Conservation (phyloP, 2,797 vertebrate species). For the Notoglanidium macrostoma region DNA sequence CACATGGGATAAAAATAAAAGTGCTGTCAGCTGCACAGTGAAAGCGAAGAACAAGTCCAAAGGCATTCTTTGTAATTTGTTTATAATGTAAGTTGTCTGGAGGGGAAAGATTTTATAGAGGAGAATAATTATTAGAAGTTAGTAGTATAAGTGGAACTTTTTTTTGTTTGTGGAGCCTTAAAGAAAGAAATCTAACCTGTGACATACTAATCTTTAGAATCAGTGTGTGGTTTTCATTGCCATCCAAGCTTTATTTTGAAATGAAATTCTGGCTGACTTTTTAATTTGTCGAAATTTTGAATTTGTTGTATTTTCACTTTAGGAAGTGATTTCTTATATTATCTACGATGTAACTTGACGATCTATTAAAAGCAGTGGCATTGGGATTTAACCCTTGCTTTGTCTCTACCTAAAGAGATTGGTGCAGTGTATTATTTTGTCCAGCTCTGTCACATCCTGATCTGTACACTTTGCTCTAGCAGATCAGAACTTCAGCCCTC, state of each 20-base stretch:
- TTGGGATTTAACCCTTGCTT: not conserved
- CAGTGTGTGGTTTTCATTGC: not conserved
- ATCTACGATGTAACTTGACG: not conserved
- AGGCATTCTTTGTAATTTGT: constrained; percentile 14
- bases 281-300: too few species aligned
- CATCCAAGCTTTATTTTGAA: not conserved
- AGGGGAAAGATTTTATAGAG: not conserved
- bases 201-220: not conserved
- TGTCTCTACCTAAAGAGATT: not conserved
- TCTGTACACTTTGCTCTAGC: not conserved
- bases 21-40: constrained; percentile 11
- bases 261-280: not conserved
- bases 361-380: not conserved
- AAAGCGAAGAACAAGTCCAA: constrained; percentile 3
- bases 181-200: not conserved
- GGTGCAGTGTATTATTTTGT: not conserved
- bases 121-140: not conserved
- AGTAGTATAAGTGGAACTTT: not conserved
- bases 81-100: not conserved
- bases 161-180: not conserved
- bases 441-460: not conserved
- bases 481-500: not conserved
- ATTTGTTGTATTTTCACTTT: not conserved
- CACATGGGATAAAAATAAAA: constrained; percentile 32
- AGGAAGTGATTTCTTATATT: not conserved